Percentiles rank a stretch among this genome's conserved stretches.
phyloP scores from a whole-genome alignment of 2,888 invertebrate species.

The Tolmerus cingulatus region DNA sequence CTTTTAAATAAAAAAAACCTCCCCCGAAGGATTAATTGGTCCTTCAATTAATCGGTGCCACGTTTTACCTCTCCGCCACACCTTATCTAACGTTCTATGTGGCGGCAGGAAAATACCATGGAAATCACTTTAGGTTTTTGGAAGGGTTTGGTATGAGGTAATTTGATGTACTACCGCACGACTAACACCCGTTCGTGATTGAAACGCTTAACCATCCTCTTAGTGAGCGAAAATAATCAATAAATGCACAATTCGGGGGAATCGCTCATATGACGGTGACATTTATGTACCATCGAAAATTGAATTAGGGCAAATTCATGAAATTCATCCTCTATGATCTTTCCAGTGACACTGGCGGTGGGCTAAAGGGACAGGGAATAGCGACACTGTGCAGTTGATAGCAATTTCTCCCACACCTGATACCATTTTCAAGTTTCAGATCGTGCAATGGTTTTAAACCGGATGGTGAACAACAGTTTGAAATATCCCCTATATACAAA shows the following conservation, averaged over 20 bases:
- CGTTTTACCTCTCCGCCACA: background rate
- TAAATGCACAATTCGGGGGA: background rate
- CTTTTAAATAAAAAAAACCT: background rate
- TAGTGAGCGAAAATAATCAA: background rate
- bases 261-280: background rate
- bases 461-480: background rate
- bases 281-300: background rate
- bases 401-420: background rate
- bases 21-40: background rate
- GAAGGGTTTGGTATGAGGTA: background rate
- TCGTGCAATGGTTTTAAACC: background rate
- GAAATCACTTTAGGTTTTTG: background rate
- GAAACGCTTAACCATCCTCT: background rate
- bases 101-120: background rate
- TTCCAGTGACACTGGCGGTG: too few relatives aligned
- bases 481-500: background rate
- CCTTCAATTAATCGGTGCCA: background rate
- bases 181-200: background rate
- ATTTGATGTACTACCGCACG: background rate
- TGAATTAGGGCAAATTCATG: background rate
- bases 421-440: background rate
- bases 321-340: background rate
- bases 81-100: background rate
- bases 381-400: background rate
- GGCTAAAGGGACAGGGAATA: background rate